phyloP scores from a whole-genome alignment of 1,140 invertebrate genomes.

The Apis cerana region DNA sequence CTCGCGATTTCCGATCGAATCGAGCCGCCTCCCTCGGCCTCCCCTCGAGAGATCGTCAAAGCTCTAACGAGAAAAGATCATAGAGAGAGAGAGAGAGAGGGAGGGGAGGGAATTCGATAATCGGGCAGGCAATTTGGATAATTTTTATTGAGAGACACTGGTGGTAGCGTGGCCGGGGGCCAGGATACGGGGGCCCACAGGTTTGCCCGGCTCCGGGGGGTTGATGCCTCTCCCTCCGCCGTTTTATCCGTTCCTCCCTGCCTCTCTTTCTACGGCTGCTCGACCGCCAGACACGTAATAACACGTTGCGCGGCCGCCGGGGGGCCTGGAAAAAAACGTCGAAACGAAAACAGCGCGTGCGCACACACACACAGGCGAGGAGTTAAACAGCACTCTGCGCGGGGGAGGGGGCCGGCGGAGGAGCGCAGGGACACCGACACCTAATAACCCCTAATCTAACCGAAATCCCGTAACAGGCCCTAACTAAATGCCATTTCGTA shows the following conservation, averaged over 20 bases:
- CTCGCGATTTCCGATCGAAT: no score
- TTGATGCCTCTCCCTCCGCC: constrained; percentile 41
- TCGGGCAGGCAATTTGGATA: constrained; percentile 53
- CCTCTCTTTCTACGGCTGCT: constrained; percentile 47
- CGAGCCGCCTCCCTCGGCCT: no score
- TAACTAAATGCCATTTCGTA: constrained; percentile 71
- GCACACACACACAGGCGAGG: background rate
- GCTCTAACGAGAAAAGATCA: no score
- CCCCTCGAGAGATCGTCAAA: no score
- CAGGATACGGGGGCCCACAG: constrained; percentile 38
- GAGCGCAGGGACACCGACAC: constrained; percentile 70
- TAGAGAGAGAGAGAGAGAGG: background rate
- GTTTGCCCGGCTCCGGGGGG: constrained; percentile 52
- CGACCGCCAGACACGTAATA: constrained; percentile 73
- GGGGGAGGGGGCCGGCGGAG: constrained; percentile 40
- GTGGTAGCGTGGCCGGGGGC: constrained; percentile 53
- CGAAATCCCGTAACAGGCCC: constrained; percentile 69
- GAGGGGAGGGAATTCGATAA: background rate
- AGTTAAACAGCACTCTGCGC: constrained; percentile 56
- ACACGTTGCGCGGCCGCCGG: constrained; percentile 65
- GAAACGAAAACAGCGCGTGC: constrained; percentile 60
- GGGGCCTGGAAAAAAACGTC: constrained; percentile 64
- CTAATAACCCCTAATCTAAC: constrained; percentile 74
- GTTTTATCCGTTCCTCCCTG: constrained; percentile 11
- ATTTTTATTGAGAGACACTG: constrained; percentile 67